Percentiles rank a stretch among this genome's conserved stretches.
These are phyloP conservation scores for Gadopsis bispinosus DNA, from an alignment of 2,797 vertebrate genomes.

Conservation along the genomic window DNA sequence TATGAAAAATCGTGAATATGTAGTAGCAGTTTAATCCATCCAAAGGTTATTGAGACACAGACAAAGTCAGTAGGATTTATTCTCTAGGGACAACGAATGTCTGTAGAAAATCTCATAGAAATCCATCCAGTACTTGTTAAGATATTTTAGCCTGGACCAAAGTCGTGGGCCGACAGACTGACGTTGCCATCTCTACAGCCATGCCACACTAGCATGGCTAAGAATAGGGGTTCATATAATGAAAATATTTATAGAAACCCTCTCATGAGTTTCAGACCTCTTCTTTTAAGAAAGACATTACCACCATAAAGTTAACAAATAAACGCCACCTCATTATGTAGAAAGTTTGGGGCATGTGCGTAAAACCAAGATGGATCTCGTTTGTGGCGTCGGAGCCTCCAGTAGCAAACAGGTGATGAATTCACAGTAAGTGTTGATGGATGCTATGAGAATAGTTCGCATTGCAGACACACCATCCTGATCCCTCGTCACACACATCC, in stretches of 20 bases:
- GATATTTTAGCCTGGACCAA: background rate
- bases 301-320: background rate
- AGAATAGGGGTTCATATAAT: background rate
- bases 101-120: background rate
- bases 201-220: background rate
- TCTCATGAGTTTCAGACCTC: background rate
- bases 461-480: constrained; percentile 71
- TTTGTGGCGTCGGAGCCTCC: constrained; percentile 42
- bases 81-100: background rate
- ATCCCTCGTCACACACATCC: constrained; percentile 76
- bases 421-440: constrained; percentile 65
- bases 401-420: constrained; percentile 79
- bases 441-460: constrained; percentile 71
- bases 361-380: constrained; percentile 36
- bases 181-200: background rate
- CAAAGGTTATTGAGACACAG: background rate
- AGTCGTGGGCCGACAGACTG: background rate
- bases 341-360: constrained; percentile 19
- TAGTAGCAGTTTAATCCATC: background rate
- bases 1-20: background rate
- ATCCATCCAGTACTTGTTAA: constrained; percentile 4
- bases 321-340: constrained; percentile 33
- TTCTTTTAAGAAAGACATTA: constrained; percentile 13
- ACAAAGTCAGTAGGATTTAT: background rate
- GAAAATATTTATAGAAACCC: constrained; percentile 5